Base-by-base conservation (phyloP, 2,113 vertebrate genomes). In the Paratilapia polleni region DNA sequence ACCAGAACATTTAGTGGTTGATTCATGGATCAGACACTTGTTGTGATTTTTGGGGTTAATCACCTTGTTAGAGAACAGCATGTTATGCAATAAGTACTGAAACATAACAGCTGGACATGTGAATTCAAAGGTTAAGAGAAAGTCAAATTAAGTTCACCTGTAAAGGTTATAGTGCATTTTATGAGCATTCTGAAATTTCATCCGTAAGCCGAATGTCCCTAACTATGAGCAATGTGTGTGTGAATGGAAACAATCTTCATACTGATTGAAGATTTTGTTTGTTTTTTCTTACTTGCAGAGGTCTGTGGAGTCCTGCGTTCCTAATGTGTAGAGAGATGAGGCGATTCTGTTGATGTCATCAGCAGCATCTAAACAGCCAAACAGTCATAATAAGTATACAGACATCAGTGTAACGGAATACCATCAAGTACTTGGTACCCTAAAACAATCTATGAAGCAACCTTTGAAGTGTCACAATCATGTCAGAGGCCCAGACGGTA, bases 311-410 rank as follows among this genome's bases (percentile, higher is more conserved):
- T 99, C 98, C 94, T 98, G 98, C 0, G 98, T 99, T 94, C 98
- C 98, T 95, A 99, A 95, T 19, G 96, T 93, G 94, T 99, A 99
- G 61, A 99, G 94, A 13, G 97, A 97, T 87, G 98, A 99, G 79
- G 98, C 97, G 94, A 99, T 99, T 97, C 98, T 98, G 96, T 99
- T 99, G 95, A 98, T 98, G 95, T 99, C 98, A 78, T 99, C 98
- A 4, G 98, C 97, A 92, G 97, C 97, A 95, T 95, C 98, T 99
- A 82, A 78, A 92, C 61, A 80, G 20, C 86, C 4, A 52, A 2
- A 68, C 4, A 15, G 24, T n/a, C 56, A 77, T 5, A 31, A 31
- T 31, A 31, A 34, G 24, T 19, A 28, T 0, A 60, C 9, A 0
- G 1, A 81, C 56, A 28, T 0, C 47, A 24, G 6, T 31, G 47